A percentile compares a stretch with the other conserved stretches of the same genome.
Evolutionary conservation across 1,140 invertebrate genomes (phyloP).

Genomic region (Globodera ellingtonae): DNA sequence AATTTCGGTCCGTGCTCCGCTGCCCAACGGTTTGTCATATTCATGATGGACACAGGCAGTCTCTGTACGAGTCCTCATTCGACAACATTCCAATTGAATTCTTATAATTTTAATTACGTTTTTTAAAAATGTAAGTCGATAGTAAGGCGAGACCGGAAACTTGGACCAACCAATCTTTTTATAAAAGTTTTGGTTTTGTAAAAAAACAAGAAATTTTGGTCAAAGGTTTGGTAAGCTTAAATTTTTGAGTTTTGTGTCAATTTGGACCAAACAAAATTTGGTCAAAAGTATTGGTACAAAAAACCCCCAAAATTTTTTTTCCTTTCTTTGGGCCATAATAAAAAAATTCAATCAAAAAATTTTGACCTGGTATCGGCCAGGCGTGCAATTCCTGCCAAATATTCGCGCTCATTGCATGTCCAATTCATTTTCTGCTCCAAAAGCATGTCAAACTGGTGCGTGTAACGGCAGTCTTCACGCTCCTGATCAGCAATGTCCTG

Average conservation of each 20-base stretch:
- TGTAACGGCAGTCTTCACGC: conserved; percentile 62
- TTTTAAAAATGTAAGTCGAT: no score
- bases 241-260: no score
- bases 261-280: no score
- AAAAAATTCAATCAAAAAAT: no score
- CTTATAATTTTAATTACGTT: conserved; percentile 41
- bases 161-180: no score
- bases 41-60: conserved; percentile 49
- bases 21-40: conserved; percentile 59
- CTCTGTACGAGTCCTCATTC: conserved; percentile 56
- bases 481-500: conserved; percentile 54
- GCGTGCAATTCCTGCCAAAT: conserved; percentile 59
- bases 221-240: no score
- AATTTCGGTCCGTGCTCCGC: conserved; percentile 53
- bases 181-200: no score
- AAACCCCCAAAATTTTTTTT: conserved; percentile 4
- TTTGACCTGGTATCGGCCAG: conserved; percentile 62
- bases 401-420: conserved; percentile 56
- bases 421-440: conserved; percentile 50
- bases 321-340: background rate
- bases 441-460: conserved; percentile 57
- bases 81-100: conserved; percentile 63
- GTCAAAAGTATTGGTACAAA: background rate
- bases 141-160: no score
- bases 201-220: background rate